phyloP scores from a whole-genome alignment of 2,113 vertebrate species.

The Nothobranchius furzeri region DNA sequence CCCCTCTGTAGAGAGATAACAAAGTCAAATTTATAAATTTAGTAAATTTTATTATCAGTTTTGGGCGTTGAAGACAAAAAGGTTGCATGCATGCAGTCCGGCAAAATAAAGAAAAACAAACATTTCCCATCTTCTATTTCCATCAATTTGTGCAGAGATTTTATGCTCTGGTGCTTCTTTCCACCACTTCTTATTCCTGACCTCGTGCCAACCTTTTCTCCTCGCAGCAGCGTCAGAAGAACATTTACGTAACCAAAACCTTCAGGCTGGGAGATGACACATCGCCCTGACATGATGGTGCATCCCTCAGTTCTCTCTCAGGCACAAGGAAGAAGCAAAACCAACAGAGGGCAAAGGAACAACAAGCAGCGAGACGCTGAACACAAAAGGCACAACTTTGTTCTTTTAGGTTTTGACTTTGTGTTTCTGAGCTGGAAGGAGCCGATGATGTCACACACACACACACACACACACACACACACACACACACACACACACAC shows the following conservation, averaged over 20 bases:
- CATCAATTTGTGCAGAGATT: background rate
- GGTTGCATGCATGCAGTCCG: no score
- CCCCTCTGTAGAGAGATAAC: no score
- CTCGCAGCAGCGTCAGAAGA: constrained; percentile 19
- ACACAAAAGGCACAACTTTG: background rate
- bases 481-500: background rate
- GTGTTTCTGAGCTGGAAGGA: background rate
- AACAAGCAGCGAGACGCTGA: background rate
- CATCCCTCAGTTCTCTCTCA: no score
- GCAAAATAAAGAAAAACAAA: background rate
- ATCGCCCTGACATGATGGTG: constrained; percentile 16
- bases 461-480: constrained; percentile 1
- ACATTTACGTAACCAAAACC: constrained; percentile 42
- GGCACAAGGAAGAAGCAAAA: no score
- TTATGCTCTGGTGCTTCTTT: no score
- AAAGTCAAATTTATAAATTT: no score
- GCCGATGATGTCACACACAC: background rate
- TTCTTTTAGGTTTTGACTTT: background rate
- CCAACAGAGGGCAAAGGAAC: background rate
- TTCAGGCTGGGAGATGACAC: constrained; percentile 34
- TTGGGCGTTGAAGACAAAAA: background rate
- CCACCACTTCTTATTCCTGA: background rate
- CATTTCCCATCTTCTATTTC: background rate
- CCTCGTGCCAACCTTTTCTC: constrained; percentile 6
- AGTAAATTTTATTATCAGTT: no score